Evolutionary conservation across 2,113 vertebrate genomes (phyloP).

Genomic region (Papio anubis): DNA sequence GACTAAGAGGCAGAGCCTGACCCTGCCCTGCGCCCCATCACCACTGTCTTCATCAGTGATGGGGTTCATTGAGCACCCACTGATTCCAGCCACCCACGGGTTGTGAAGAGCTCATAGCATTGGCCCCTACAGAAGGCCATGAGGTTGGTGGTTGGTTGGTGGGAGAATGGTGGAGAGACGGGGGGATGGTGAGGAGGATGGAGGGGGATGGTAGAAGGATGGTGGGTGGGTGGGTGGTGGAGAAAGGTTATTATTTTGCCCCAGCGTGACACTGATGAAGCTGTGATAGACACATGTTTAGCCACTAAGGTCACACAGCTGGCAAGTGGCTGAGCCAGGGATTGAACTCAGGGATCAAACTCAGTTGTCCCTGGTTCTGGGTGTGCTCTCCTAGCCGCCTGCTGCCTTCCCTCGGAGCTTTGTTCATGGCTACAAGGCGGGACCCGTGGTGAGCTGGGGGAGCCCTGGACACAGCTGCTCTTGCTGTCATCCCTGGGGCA

Average conservation of each 20-base stretch:
- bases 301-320: not conserved
- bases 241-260: no score
- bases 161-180: no score
- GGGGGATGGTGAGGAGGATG: no score
- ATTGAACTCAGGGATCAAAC: no score
- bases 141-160: no score
- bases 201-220: no score
- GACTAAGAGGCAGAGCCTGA: fast-evolving
- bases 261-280: not conserved
- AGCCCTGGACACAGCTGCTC: fast-evolving
- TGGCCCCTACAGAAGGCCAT: not conserved
- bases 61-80: not conserved
- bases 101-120: not conserved
- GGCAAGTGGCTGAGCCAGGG: not conserved
- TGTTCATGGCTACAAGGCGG: not conserved
- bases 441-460: not conserved
- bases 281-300: not conserved
- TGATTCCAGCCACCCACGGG: not conserved
- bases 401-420: not conserved
- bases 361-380: not conserved
- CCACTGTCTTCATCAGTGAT: not conserved
- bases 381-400: not conserved
- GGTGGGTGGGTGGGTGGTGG: no score
- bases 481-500: not conserved
- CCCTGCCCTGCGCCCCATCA: no score